A percentile compares a stretch with the other conserved stretches of the same genome.
Conservation (phyloP, 2,113 vertebrate genomes). For the Craseonycteris thonglongyai region DNA sequence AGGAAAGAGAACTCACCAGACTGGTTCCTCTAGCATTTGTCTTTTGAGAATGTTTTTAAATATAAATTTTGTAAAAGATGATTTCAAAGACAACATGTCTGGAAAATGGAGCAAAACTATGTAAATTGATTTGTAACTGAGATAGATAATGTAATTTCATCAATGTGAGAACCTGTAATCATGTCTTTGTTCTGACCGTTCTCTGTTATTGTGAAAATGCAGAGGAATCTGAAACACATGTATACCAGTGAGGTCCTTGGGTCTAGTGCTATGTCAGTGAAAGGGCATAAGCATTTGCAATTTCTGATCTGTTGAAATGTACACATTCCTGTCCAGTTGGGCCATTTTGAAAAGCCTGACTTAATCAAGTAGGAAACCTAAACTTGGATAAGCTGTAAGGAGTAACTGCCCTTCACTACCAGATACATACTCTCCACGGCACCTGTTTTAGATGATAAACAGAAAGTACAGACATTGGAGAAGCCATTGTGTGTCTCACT, state of each 20-base stretch:
- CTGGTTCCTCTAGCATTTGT: neutral
- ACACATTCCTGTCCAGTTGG: neutral
- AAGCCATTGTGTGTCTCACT: neutral
- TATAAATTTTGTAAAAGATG: neutral
- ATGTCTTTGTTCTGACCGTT: neutral
- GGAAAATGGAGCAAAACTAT: neutral
- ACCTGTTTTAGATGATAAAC: neutral
- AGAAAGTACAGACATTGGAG: neutral
- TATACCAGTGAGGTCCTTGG: neutral
- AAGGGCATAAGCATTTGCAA: neutral
- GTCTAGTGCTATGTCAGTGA: neutral
- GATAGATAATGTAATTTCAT: neutral
- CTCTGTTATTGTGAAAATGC: neutral
- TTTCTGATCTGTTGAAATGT: neutral
- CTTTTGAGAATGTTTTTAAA: neutral
- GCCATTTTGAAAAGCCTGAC: neutral
- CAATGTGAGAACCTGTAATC: neutral
- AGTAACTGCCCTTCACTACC: neutral
- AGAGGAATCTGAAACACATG: neutral
- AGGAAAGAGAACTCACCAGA: neutral
- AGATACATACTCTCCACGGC: neutral
- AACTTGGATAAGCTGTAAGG: neutral
- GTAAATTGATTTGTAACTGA: slow-evolving; percentile 20
- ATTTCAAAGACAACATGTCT: neutral
- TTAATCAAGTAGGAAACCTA: neutral